Evolutionary conservation across 2,888 invertebrate genomes (phyloP).

Genomic region (Schizotus pectinicornis): DNA sequence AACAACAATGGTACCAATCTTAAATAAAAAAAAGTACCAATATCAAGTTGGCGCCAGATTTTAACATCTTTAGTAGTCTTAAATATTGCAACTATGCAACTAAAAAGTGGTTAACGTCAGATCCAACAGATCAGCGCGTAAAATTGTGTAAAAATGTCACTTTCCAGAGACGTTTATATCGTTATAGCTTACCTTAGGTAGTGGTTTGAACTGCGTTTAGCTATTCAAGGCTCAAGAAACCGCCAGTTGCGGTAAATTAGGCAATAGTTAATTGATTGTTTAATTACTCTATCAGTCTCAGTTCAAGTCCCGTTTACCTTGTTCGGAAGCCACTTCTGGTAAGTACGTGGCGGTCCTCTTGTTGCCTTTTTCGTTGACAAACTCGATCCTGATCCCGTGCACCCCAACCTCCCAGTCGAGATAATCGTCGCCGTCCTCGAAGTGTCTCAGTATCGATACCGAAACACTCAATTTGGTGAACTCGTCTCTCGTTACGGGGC

Average conservation of each 20-base stretch:
- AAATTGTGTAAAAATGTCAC: no score
- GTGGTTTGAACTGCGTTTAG: no score
- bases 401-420: slow-evolving; percentile 97
- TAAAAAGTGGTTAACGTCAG: no score
- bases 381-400: slow-evolving; percentile 98
- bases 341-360: slow-evolving; percentile 97
- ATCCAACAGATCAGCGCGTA: no score
- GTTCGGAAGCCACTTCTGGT: slow-evolving; percentile 97
- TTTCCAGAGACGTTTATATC: no score
- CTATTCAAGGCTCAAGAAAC: not conserved
- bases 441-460: slow-evolving; percentile 94
- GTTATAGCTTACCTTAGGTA: no score
- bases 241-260: not conserved
- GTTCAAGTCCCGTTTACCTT: slow-evolving; percentile 69
- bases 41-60: no score
- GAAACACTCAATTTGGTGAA: slow-evolving; percentile 91
- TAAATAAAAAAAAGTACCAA: no score
- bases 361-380: slow-evolving; percentile 89
- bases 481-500: slow-evolving; percentile 93
- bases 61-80: no score
- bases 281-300: not conserved
- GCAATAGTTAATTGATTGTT: not conserved
- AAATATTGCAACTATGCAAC: no score
- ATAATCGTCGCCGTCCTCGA: slow-evolving; percentile 94
- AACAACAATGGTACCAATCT: no score